Evolutionary conservation across 2,797 vertebrate genomes (phyloP).

Genomic region (Dendrocincla fuliginosa): DNA sequence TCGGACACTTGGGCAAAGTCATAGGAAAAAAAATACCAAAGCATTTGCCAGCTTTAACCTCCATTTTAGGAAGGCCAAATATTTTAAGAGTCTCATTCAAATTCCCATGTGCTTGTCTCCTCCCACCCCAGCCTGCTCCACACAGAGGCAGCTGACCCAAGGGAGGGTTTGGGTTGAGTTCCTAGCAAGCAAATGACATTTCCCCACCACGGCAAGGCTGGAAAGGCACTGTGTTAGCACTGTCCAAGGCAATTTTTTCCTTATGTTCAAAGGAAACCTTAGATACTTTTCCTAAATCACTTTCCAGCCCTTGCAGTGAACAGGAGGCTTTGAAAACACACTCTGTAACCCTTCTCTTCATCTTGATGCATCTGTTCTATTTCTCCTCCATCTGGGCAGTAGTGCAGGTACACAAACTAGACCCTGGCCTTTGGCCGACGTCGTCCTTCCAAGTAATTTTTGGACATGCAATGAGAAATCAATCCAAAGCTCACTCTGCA

Average conservation of each 20-base stretch:
- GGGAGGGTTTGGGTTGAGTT: not conserved
- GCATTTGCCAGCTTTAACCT: not conserved
- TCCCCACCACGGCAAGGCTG: not conserved
- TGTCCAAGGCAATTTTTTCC: constrained; percentile 42
- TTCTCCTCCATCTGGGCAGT: constrained; percentile 49
- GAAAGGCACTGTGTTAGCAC: not conserved
- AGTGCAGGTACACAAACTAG: constrained; percentile 9
- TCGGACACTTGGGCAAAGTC: not conserved
- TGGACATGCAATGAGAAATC: constrained; percentile 52
- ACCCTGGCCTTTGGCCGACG: constrained; percentile 44
- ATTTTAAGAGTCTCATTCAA: not conserved
- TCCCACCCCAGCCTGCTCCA: not conserved
- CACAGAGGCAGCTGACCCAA: not conserved
- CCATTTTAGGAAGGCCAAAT: not conserved
- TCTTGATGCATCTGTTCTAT: constrained; percentile 20
- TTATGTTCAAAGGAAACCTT: constrained; percentile 52
- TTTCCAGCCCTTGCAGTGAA: constrained; percentile 22
- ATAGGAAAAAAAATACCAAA: not conserved
- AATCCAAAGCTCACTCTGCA: constrained; percentile 70
- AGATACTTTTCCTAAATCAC: constrained; percentile 32
- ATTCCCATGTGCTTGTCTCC: not conserved
- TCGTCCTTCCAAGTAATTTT: constrained; percentile 66
- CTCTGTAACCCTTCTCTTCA: constrained; percentile 23
- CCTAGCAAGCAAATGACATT: constrained; percentile 13
- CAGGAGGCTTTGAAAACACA: constrained; percentile 52